phyloP scores from a whole-genome alignment of 2,797 vertebrate genomes.

The Syngnathus acus region DNA sequence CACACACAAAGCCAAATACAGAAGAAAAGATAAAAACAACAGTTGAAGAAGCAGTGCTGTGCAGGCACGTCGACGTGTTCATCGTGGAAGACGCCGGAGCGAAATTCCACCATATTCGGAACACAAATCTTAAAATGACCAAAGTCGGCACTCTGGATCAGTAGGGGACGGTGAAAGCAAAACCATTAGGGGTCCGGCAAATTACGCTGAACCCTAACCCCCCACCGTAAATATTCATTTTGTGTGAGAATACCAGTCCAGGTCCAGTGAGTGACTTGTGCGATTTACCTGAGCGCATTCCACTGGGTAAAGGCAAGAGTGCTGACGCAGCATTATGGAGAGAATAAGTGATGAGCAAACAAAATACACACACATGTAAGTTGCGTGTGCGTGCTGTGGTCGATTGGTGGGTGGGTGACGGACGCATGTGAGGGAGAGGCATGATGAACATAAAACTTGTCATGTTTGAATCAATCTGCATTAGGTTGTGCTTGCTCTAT shows the following conservation, averaged over 20 bases:
- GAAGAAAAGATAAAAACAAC: not conserved
- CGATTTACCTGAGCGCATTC: conserved; percentile 68
- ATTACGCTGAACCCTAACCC: too few species aligned
- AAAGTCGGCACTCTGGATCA: too few species aligned
- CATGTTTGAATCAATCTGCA: not conserved
- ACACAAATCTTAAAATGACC: not conserved
- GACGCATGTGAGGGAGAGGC: not conserved
- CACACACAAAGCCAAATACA: conserved; percentile 2
- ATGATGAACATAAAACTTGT: not conserved
- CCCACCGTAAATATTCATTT: not conserved
- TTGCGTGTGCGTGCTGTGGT: conserved; percentile 12
- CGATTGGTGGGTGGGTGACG: not conserved
- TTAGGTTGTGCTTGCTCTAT: too few species aligned
- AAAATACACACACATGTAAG: conserved; percentile 57
- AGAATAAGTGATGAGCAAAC: conserved; percentile 64
- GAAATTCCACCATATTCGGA: conserved; percentile 15
- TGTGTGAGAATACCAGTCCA: conserved; percentile 20
- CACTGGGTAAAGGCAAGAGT: conserved; percentile 70
- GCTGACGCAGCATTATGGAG: conserved; percentile 63
- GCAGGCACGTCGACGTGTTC: conserved; percentile 4
- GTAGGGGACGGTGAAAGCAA: not conserved
- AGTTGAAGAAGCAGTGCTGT: not conserved
- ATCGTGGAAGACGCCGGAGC: conserved; percentile 13
- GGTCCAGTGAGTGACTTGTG: conserved; percentile 19
- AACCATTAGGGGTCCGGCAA: not conserved